phyloP scores from a whole-genome alignment of 1,140 invertebrate genomes.

The Parasteatoda tepidariorum region DNA sequence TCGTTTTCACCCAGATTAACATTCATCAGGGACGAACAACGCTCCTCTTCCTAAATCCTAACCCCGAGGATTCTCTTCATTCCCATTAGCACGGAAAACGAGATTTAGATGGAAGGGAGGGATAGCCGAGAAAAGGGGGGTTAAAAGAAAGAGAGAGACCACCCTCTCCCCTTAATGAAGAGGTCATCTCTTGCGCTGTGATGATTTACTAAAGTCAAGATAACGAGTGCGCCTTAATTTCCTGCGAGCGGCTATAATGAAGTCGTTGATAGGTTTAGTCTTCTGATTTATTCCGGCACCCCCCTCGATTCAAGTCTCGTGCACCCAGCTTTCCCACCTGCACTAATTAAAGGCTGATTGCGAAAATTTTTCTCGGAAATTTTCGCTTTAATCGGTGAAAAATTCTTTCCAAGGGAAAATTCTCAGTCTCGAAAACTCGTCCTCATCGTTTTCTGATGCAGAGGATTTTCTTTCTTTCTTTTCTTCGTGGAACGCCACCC shows the following conservation, averaged over 20 bases:
- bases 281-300: neutral
- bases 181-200: conserved; percentile 16
- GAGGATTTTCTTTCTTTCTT: no score
- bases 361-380: neutral
- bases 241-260: conserved; percentile 20
- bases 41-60: neutral
- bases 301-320: neutral
- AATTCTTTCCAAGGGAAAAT: neutral
- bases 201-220: conserved; percentile 30
- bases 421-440: no score
- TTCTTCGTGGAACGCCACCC: no score
- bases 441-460: no score
- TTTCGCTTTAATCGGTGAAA: neutral
- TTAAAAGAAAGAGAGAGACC: neutral
- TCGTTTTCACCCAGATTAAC: neutral
- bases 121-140: neutral
- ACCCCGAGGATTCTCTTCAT: neutral
- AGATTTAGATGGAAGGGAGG: neutral
- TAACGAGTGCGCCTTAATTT: conserved; percentile 24
- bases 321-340: neutral
- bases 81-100: conserved; percentile 13
- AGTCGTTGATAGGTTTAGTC: conserved; percentile 24
- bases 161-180: conserved; percentile 1
- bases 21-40: neutral
- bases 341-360: conserved; percentile 17